Conservation (phyloP, 2,113 vertebrate genomes). For the Neotragus moschatus region DNA sequence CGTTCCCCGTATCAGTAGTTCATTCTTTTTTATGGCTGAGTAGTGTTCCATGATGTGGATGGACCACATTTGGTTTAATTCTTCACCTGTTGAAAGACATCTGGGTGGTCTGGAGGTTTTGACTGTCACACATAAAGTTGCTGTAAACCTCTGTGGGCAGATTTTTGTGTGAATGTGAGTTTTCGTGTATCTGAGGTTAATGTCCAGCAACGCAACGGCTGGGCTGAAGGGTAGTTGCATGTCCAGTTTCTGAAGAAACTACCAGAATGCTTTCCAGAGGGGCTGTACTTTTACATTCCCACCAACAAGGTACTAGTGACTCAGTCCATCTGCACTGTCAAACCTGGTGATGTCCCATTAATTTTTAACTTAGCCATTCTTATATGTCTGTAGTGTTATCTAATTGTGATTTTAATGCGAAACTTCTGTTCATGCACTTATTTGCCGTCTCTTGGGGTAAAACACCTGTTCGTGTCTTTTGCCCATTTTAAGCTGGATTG, state of each 20-base stretch:
- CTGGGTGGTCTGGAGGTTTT: too few relatives aligned
- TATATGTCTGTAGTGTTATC: not conserved
- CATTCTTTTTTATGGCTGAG: not conserved
- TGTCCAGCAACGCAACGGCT: too few relatives aligned
- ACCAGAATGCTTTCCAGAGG: too few relatives aligned
- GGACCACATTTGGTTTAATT: not conserved
- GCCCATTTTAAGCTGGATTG: not conserved
- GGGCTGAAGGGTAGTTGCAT: too few relatives aligned
- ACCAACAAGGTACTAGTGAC: fast-evolving
- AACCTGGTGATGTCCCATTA: fast-evolving
- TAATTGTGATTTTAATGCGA: not conserved
- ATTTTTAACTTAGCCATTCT: not conserved
- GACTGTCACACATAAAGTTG: not conserved
- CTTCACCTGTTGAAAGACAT: not conserved
- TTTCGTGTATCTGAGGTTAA: not conserved
- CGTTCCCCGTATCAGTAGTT: not conserved
- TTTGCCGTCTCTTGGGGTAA: not conserved
- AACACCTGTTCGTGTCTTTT: not conserved
- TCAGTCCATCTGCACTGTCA: too few relatives aligned
- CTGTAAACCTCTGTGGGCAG: not conserved
- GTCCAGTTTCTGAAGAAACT: not conserved
- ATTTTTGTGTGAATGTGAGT: not conserved
- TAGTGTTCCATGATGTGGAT: not conserved
- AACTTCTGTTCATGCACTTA: not conserved
- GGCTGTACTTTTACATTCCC: not conserved